A percentile compares a stretch with the other conserved stretches of the same genome.
These are phyloP conservation scores for Zhengitettix transpicula DNA, from an alignment of 2,888 invertebrate species.

Conservation along the genomic window DNA sequence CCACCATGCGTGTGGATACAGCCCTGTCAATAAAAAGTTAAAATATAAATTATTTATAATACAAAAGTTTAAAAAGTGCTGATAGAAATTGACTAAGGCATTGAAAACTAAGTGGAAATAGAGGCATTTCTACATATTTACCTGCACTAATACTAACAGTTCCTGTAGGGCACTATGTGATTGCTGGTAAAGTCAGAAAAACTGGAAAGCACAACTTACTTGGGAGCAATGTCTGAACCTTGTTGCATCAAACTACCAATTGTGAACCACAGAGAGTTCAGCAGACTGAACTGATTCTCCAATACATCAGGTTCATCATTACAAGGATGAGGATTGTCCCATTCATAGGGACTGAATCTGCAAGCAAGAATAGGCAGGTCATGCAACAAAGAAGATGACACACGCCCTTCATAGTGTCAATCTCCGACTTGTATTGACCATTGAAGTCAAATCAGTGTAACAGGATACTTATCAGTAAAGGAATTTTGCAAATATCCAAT, in stretches of 20 bases:
- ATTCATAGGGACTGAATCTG: constrained; percentile 87
- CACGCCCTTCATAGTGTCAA: constrained; percentile 5
- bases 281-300: constrained; percentile 80
- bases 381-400: constrained; percentile 10
- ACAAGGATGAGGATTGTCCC: constrained; percentile 77
- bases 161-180: no score
- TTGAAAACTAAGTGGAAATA: no score
- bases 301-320: constrained; percentile 69
- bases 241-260: constrained; percentile 85
- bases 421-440: no score
- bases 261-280: constrained; percentile 91
- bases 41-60: no score
- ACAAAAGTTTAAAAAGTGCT: no score
- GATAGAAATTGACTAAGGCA: no score
- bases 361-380: constrained; percentile 14
- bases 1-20: constrained; percentile 74
- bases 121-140: no score
- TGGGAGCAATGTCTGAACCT: constrained; percentile 82
- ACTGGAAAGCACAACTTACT: constrained; percentile 40
- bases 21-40: constrained; percentile 37
- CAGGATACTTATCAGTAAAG: no score
- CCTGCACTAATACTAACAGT: no score
- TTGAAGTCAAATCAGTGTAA: no score
- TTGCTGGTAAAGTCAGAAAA: no score
- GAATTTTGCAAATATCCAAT: no score